Base-by-base conservation (phyloP, 2,888 invertebrate genomes). In the Nesidiocoris tenuis region DNA sequence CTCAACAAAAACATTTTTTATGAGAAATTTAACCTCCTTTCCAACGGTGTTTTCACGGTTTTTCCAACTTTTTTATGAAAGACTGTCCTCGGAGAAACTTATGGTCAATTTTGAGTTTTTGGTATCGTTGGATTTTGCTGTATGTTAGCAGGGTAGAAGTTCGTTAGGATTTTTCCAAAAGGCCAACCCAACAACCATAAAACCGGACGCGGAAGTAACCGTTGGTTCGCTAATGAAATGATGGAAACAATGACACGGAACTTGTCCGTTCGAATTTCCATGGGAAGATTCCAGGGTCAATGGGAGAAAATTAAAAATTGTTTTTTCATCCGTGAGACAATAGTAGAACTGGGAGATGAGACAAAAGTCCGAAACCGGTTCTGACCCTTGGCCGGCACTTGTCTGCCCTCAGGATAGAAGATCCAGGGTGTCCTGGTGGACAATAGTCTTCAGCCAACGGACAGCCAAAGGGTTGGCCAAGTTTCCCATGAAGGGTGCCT, bases 281-380 rank as follows among this genome's bases (percentile, higher is more conserved):
- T 39, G 39, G 39, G 39, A 39, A 39, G 39, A 39, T 39, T 39
- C 39, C 39, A 39, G n/a, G n/a, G n/a, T n/a, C 39, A 12, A 39
- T 39, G 39, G 12, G 39, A 3, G 39, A 39, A 65, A 67, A 67
- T 67, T 67, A 67, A 67, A 67, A 67, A 67, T 67, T 22, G 19
- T 22, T 66, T 56, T 23, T 55, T 55, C 67, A 19, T n/a, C 22
- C 1, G 9, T n/a, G 55, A 67, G 54, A 59, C 59, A 59, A 59
- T 9, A 59, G 59, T 5, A 16, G 59, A 56, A 67, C 16, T 16
- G 3, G 56, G 5, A 55, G 67, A 67, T 67, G 67, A 67, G 67
- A 67, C 67, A 67, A 67, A 67, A 56, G 67, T 67, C 67, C 67
- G 67, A 67, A 19, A 67, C 67, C 67, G 67, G 67, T 67, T 67